Conservation (phyloP, 2,797 vertebrate species). For the Morus bassanus region DNA sequence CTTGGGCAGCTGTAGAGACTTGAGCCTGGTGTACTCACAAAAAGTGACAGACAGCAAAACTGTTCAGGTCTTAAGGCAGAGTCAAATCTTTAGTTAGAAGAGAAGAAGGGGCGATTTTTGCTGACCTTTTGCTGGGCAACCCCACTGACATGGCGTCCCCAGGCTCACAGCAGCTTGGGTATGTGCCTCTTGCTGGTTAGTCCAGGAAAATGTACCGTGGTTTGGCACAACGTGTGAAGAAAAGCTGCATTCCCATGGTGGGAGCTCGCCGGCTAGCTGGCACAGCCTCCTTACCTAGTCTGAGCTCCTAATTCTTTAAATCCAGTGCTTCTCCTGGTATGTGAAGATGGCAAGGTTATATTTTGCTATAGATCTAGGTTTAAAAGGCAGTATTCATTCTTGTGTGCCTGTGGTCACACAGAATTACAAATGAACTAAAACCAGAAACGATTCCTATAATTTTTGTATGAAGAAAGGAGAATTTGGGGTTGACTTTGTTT, state of each 20-base stretch:
- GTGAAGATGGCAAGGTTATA: not conserved
- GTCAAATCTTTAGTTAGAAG: not conserved
- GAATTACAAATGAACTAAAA: not conserved
- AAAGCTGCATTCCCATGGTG: not conserved
- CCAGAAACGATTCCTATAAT: not conserved
- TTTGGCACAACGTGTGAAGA: fast-evolving
- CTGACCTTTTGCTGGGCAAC: not conserved
- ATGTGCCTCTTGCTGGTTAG: too few relatives aligned
- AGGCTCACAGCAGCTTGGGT: not conserved
- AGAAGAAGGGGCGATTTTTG: not conserved
- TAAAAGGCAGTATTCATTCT: not conserved
- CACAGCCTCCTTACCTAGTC: not conserved
- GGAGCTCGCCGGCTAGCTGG: fast-evolving
- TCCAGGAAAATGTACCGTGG: fast-evolving
- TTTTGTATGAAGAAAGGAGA: not conserved
- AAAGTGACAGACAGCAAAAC: not conserved
- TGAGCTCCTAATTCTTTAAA: not conserved
- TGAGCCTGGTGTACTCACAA: not conserved
- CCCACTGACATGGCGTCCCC: fast-evolving
- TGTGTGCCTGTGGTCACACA: not conserved
- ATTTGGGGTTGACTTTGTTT: not conserved
- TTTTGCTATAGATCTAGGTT: not conserved
- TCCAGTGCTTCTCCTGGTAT: not conserved
- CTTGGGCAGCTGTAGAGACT: not conserved
- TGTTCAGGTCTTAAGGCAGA: not conserved